phyloP scores from a whole-genome alignment of 2,113 vertebrate species.

The Tachysurus fulvidraco region DNA sequence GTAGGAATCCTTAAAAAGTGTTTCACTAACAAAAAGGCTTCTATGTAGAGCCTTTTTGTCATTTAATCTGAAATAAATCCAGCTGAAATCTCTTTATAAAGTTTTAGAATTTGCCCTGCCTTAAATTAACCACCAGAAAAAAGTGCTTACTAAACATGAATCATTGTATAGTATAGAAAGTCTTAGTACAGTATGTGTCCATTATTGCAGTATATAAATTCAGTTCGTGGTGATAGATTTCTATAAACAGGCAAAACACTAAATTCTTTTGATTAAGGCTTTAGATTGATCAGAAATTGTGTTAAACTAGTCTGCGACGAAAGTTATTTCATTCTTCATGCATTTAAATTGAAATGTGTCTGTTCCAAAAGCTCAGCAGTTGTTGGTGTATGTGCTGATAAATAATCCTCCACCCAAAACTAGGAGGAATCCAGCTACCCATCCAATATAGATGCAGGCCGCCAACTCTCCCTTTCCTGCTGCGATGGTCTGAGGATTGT shows the following conservation, averaged over 20 bases:
- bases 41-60: not conserved
- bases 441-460: slow-evolving; percentile 86
- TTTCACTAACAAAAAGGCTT: not conserved
- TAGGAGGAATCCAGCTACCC: slow-evolving; percentile 79
- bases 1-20: not conserved
- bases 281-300: not conserved
- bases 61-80: not conserved
- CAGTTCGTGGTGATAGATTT: not conserved
- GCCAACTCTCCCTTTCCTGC: slow-evolving; percentile 83
- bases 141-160: not conserved
- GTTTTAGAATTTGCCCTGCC: not conserved
- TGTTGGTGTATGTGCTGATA: slow-evolving; percentile 68
- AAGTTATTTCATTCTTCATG: not conserved
- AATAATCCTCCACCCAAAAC: slow-evolving; percentile 81
- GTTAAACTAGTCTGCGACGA: not conserved
- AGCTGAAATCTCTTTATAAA: not conserved
- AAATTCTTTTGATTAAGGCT: not conserved
- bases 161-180: not conserved
- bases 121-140: not conserved
- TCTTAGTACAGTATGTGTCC: not conserved
- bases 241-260: not conserved
- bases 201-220: too few relatives aligned
- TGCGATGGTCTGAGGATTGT: slow-evolving; percentile 75
- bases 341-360: not conserved
- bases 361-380: slow-evolving; percentile 56